Percentiles rank a stretch among this genome's conserved stretches.
phyloP scores from a whole-genome alignment of 2,113 vertebrate genomes.

The Peromyscus polionotus region DNA sequence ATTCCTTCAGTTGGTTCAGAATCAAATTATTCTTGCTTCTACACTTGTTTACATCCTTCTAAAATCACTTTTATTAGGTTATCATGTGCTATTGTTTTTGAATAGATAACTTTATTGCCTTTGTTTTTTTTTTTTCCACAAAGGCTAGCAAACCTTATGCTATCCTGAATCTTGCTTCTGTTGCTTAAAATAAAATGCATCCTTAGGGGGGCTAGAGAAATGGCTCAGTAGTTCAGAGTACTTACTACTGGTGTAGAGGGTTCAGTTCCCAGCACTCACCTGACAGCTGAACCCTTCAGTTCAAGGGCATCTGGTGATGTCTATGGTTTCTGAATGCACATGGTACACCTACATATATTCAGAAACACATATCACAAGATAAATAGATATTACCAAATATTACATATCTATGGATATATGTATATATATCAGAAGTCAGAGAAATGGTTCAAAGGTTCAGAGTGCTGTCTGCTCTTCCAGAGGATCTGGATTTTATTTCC shows the following conservation, averaged over 20 bases:
- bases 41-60: constrained; percentile 5
- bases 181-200: neutral
- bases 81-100: neutral
- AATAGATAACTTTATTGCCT: neutral
- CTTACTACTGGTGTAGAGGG: neutral
- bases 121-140: neutral
- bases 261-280: neutral
- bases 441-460: neutral
- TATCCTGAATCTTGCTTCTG: neutral
- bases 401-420: neutral
- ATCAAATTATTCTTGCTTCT: neutral
- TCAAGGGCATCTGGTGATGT: neutral
- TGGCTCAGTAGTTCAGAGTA: neutral
- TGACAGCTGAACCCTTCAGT: neutral
- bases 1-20: constrained; percentile 19
- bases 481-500: neutral
- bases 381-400: neutral
- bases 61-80: neutral
- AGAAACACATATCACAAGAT: neutral
- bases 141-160: neutral
- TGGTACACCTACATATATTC: neutral
- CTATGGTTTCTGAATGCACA: neutral
- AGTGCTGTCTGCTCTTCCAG: neutral
- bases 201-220: too few species aligned
- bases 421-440: neutral